Conservation (phyloP, 1,140 invertebrate species). For the Sarcophaga peregrina region DNA sequence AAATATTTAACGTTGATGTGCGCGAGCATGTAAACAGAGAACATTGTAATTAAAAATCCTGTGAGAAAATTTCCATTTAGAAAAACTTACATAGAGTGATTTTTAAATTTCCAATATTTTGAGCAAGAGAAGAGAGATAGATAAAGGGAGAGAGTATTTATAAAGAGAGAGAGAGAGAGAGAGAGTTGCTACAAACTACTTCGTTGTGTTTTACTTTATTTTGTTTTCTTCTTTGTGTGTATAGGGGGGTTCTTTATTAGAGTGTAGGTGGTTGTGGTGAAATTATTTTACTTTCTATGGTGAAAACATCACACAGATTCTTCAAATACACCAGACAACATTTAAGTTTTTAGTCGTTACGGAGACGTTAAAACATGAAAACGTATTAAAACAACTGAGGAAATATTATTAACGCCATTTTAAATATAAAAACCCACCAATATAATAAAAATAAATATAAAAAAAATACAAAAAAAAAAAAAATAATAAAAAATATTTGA, state of each 20-base stretch:
- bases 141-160: no score
- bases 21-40: conserved; percentile 24
- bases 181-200: neutral
- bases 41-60: neutral
- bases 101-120: neutral
- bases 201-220: neutral
- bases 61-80: neutral
- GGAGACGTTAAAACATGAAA: conserved; percentile 36
- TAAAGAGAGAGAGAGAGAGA: neutral
- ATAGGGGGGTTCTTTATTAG: neutral
- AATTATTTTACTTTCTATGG: conserved; percentile 16
- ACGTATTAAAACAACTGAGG: neutral
- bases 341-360: conserved; percentile 2
- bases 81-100: neutral
- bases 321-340: neutral
- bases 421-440: neutral
- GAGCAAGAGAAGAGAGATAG: no score
- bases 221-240: neutral
- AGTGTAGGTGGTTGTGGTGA: conserved; percentile 18
- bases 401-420: neutral
- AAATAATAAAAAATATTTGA: neutral
- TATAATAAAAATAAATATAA: neutral
- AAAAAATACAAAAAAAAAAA: conserved; percentile 3
- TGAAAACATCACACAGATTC: conserved; percentile 23
- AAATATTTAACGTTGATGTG: neutral